Evolutionary conservation across 2,888 invertebrate genomes (phyloP), one percentile per base, ranked within the genome.

Genomic region (Drosophila longiperda): DNA sequence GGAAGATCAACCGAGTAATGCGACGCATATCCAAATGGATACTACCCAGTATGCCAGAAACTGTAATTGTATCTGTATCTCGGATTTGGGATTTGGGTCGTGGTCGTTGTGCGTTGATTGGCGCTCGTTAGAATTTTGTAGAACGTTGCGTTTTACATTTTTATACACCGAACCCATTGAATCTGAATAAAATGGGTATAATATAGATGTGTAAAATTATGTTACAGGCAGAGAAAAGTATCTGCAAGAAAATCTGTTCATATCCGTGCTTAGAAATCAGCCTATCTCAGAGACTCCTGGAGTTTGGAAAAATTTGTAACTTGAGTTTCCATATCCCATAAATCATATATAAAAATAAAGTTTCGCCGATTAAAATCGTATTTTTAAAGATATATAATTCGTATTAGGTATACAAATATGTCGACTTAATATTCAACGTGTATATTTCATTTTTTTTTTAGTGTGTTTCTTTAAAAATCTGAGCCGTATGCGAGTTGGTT

Each of bases 31-130:
- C n/a, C 52, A 61, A 42, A 53, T 5, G 38, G 49, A n/a, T 59
- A 40, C 38, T 23, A 15, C 38, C 32, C 45, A 23, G 62, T 54
- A 48, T 50, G 59, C 60, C 17, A 58, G 29, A 29, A 67, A 11
- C 50, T 50, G 50, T 70, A 45, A 26, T 20, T 58, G 62, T 63
- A 58, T 55, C 36, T 58, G 34, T 57, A 48, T 70, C 38, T 45
- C 45, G 45, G 20, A 64, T 36, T 59, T 59, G 58, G 75, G 76
- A 87, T 87, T 87, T 90, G 87, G 87, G 87, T 87, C 87, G 87
- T 87, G 90, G 87, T 90, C 87, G 89, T 87, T 86, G 87, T 78
- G 78, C 68, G 73, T 80, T 73, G 74, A 75, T 66, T 82, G 77
- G 66, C 23, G 55, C 71, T 82, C 62, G 74, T 76, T 80, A 78